Conservation (phyloP, 2,888 invertebrate species). For the Ophion slaviceki region DNA sequence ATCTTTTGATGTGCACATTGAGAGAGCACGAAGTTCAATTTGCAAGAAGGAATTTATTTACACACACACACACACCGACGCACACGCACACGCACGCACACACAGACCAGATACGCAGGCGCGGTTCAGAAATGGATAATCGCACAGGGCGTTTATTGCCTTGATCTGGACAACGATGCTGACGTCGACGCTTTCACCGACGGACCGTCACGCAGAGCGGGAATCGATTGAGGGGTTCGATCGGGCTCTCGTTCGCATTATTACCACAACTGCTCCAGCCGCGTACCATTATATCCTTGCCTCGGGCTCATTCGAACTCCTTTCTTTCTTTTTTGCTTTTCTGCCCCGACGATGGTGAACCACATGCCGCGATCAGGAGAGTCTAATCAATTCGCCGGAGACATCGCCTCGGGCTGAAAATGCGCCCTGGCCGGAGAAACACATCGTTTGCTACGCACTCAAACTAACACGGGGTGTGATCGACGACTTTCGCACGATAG, state of each 20-base stretch:
- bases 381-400: conserved; percentile 60
- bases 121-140: conserved; percentile 24
- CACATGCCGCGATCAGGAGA: conserved; percentile 32
- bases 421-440: conserved; percentile 25
- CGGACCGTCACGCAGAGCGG: conserved; percentile 34
- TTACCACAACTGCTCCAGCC: conserved; percentile 46
- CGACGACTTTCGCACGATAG: conserved; percentile 62
- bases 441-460: conserved; percentile 37
- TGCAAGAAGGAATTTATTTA: not conserved
- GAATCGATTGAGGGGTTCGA: conserved; percentile 41
- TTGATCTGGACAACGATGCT: conserved; percentile 41
- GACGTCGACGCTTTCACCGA: conserved; percentile 62
- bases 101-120: conserved; percentile 19
- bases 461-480: conserved; percentile 35
- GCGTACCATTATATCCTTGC: conserved; percentile 59
- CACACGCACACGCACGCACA: too few species aligned
- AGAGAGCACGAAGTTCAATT: not conserved
- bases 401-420: conserved; percentile 47
- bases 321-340: conserved; percentile 18
- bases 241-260: conserved; percentile 49
- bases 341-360: conserved; percentile 31
- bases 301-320: conserved; percentile 41
- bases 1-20: not conserved
- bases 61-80: too few species aligned
- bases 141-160: conserved; percentile 33